Evolutionary conservation across 2,113 vertebrate genomes (phyloP).

Genomic region (Podiceps cristatus): DNA sequence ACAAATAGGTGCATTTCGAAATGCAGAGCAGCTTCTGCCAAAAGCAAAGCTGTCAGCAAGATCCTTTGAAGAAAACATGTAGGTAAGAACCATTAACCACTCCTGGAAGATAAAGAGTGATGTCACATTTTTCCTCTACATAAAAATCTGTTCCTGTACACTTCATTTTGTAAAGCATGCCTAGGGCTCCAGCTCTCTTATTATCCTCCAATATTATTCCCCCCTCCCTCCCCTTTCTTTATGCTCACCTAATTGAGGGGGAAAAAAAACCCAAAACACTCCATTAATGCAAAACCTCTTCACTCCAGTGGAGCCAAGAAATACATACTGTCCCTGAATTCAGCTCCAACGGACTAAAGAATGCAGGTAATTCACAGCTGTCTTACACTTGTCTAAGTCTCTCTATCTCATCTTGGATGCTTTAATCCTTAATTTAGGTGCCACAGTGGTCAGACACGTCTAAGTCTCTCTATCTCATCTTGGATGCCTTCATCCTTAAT

Average conservation of each 20-base stretch:
- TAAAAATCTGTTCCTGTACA: background rate
- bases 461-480: background rate
- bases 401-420: background rate
- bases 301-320: background rate
- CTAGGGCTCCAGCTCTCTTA: background rate
- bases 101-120: background rate
- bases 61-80: constrained; percentile 6
- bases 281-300: background rate
- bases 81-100: constrained; percentile 7
- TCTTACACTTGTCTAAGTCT: background rate
- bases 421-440: background rate
- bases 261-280: background rate
- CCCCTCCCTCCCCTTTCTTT: background rate
- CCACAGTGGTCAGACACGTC: background rate
- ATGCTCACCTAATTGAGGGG: background rate
- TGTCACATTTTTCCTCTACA: background rate
- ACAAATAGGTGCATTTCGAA: background rate
- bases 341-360: background rate
- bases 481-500: background rate
- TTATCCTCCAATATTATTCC: background rate
- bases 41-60: background rate
- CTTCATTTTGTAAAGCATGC: background rate
- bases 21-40: background rate
- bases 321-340: background rate
- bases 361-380: background rate